A percentile compares a stretch with the other conserved stretches of the same genome.
Conservation (phyloP, 2,888 invertebrate species). For the Agriopis leucophaearia region DNA sequence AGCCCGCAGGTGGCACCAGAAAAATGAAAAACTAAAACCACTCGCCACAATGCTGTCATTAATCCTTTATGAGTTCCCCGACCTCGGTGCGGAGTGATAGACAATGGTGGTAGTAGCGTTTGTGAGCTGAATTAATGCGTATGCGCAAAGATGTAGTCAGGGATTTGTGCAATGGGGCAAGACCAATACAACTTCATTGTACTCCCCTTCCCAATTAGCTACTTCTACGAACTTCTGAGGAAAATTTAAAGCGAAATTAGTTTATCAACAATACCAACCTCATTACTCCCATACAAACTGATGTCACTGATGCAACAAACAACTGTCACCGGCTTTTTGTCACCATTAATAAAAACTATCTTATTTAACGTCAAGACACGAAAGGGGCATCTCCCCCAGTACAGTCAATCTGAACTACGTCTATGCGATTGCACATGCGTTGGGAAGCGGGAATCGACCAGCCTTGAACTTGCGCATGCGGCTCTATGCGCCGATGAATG, state of each 20-base stretch:
- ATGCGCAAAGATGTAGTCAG: constrained; percentile 52
- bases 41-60: constrained; percentile 79
- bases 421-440: constrained; percentile 76
- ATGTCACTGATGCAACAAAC: too few species aligned
- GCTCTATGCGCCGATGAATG: constrained; percentile 74
- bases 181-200: neutral
- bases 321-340: too few species aligned
- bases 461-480: constrained; percentile 83
- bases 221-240: neutral
- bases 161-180: constrained; percentile 17
- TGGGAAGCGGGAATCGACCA: constrained; percentile 79
- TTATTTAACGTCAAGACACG: neutral
- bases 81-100: constrained; percentile 78
- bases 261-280: too few species aligned
- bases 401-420: constrained; percentile 3
- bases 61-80: constrained; percentile 81
- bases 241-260: neutral
- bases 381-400: constrained; percentile 10
- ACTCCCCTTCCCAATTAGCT: neutral
- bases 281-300: neutral
- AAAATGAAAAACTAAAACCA: constrained; percentile 68
- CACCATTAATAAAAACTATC: neutral
- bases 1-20: constrained; percentile 65
- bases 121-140: constrained; percentile 83
- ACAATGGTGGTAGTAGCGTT: constrained; percentile 82